phyloP scores from a whole-genome alignment of 2,888 invertebrate species.

The Agrochola lota region DNA sequence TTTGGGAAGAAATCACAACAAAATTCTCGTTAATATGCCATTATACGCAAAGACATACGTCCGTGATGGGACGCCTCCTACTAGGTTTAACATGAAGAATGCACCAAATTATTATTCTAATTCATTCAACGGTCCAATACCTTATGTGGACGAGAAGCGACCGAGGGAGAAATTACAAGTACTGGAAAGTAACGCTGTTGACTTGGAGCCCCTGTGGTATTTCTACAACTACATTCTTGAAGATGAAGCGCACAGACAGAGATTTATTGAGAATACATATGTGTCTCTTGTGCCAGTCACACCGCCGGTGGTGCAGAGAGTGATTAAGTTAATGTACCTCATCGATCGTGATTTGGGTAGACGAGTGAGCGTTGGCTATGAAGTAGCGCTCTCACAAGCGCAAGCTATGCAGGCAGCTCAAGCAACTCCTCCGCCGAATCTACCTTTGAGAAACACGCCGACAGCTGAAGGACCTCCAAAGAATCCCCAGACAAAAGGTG shows the following conservation, averaged over 20 bases:
- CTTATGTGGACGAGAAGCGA: conserved; percentile 68
- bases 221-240: conserved; percentile 92
- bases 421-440: conserved; percentile 11
- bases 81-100: conserved; percentile 66
- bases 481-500: conserved; percentile 12
- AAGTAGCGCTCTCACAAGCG: conserved; percentile 39
- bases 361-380: conserved; percentile 83
- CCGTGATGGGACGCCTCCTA: conserved; percentile 71
- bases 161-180: conserved; percentile 62
- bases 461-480: conserved; percentile 20
- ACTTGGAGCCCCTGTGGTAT: conserved; percentile 91
- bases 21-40: conserved; percentile 71
- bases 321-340: conserved; percentile 94
- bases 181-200: conserved; percentile 65
- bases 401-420: conserved; percentile 27
- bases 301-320: conserved; percentile 90
- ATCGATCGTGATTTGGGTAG: conserved; percentile 94
- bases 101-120: conserved; percentile 74
- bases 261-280: conserved; percentile 50
- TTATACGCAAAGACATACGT: conserved; percentile 67
- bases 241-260: conserved; percentile 83
- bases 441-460: conserved; percentile 35
- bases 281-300: conserved; percentile 36
- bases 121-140: conserved; percentile 72
- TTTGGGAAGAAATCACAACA: conserved; percentile 71